These are phyloP conservation scores for Lochmaea crataegi DNA, from an alignment of 2,888 invertebrate genomes.

Conservation along the genomic window DNA sequence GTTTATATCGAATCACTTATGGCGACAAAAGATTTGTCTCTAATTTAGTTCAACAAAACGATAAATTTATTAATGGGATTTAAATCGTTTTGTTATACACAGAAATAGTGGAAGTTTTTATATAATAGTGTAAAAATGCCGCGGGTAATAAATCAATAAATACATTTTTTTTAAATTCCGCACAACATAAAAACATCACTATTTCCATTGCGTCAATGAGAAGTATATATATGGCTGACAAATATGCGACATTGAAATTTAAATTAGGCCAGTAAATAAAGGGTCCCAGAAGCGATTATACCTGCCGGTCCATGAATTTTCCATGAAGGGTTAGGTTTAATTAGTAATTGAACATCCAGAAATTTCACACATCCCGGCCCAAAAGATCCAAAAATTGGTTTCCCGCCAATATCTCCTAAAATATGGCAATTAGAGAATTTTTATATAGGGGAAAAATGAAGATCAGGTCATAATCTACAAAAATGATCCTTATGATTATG, in stretches of 20 bases:
- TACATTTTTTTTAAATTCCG: background rate
- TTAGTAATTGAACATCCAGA: no score
- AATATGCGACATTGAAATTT: background rate
- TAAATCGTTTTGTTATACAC: no score
- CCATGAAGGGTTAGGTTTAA: no score
- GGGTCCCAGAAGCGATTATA: no score
- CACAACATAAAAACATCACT: background rate
- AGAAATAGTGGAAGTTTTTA: background rate
- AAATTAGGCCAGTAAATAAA: background rate
- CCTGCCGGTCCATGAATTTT: no score
- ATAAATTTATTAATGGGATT: background rate
- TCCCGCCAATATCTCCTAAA: no score
- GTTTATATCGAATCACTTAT: constrained; percentile 14
- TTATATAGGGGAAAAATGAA: no score
- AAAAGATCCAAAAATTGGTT: no score
- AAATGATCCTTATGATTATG: no score
- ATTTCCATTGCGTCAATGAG: background rate
- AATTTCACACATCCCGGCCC: no score
- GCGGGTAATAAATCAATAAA: background rate
- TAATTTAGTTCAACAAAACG: background rate
- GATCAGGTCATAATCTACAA: no score
- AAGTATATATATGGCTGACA: background rate
- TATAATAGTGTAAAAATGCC: background rate
- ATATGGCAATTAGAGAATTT: no score
- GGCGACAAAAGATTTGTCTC: background rate